phyloP scores from a whole-genome alignment of 2,888 invertebrate genomes.

The Phortica magna region DNA sequence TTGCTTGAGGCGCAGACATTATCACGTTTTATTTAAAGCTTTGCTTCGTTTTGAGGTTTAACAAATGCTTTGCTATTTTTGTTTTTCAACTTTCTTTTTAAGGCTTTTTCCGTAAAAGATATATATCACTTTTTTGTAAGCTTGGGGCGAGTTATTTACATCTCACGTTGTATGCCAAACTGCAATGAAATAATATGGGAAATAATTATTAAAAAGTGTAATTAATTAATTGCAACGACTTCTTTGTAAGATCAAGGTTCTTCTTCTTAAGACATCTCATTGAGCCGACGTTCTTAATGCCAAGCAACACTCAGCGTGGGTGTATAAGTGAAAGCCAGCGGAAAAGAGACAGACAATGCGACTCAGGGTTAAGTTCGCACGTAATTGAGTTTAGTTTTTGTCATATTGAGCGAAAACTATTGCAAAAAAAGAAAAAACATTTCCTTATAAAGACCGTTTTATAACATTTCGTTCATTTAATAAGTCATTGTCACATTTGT shows the following conservation, averaged over 20 bases:
- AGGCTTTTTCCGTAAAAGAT: background rate
- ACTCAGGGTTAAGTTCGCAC: slow-evolving; percentile 37
- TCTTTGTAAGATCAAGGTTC: slow-evolving; percentile 60
- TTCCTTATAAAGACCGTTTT: slow-evolving; percentile 64
- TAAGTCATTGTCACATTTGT: background rate
- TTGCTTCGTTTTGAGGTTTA: slow-evolving; percentile 32
- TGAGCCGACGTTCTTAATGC: too few species aligned
- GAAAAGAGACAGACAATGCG: background rate
- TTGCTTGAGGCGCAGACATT: slow-evolving; percentile 62
- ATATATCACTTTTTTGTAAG: slow-evolving; percentile 29
- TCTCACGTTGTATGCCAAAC: slow-evolving; percentile 63
- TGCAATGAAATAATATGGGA: slow-evolving; percentile 58
- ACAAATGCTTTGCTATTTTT: background rate
- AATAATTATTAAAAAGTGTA: slow-evolving; percentile 22
- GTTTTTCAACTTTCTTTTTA: slow-evolving; percentile 9
- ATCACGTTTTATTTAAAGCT: slow-evolving; percentile 56
- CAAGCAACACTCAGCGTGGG: background rate
- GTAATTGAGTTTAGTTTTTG: slow-evolving; percentile 59
- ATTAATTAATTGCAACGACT: slow-evolving; percentile 33
- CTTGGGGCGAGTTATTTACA: slow-evolving; percentile 71
- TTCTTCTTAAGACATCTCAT: background rate
- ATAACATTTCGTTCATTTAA: slow-evolving; percentile 44
- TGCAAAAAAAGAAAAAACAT: slow-evolving; percentile 44
- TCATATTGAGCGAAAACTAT: slow-evolving; percentile 51
- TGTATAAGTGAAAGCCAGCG: background rate